Percentiles rank a stretch among this genome's conserved stretches.
These are phyloP conservation scores for Parnassius orleans DNA, from an alignment of 2,888 invertebrate genomes.

Conservation along the genomic window DNA sequence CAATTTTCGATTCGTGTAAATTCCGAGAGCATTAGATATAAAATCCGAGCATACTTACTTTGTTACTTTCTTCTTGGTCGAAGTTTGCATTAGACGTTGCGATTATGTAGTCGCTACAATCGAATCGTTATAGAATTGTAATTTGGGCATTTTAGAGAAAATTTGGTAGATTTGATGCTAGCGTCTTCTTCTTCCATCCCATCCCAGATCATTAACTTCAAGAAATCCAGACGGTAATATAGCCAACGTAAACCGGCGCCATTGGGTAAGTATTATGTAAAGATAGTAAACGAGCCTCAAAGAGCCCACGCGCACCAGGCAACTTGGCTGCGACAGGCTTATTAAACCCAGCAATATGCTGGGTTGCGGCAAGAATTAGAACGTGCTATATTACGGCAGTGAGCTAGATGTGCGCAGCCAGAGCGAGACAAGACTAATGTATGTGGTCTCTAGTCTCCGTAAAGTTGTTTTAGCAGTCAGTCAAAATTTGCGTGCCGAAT, in stretches of 20 bases:
- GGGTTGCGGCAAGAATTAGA: too few species aligned
- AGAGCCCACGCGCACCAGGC: too few species aligned
- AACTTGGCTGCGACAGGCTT: too few species aligned
- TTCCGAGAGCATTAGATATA: slow-evolving; percentile 71
- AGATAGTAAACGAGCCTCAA: not conserved
- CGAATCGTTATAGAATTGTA: slow-evolving; percentile 72
- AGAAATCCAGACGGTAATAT: slow-evolving; percentile 44
- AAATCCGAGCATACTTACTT: slow-evolving; percentile 71
- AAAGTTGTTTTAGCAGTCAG: too few species aligned
- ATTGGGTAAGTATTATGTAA: slow-evolving; percentile 18
- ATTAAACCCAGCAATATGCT: too few species aligned
- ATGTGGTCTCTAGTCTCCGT: too few species aligned
- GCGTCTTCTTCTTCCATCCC: slow-evolving; percentile 66
- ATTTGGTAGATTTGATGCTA: slow-evolving; percentile 76
- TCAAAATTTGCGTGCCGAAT: too few species aligned
- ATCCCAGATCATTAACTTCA: slow-evolving; percentile 61
- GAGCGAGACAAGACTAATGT: too few species aligned
- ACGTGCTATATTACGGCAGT: too few species aligned
- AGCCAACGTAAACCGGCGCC: slow-evolving; percentile 29
- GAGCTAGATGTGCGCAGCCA: too few species aligned
- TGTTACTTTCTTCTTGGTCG: slow-evolving; percentile 72
- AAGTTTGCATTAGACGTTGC: slow-evolving; percentile 77
- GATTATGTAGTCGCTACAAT: slow-evolving; percentile 76
- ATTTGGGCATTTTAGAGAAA: slow-evolving; percentile 70
- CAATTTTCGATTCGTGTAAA: slow-evolving; percentile 76